These are phyloP conservation scores for Dolichopus griseipennis DNA, from an alignment of 2,888 invertebrate genomes.

Conservation along the genomic window DNA sequence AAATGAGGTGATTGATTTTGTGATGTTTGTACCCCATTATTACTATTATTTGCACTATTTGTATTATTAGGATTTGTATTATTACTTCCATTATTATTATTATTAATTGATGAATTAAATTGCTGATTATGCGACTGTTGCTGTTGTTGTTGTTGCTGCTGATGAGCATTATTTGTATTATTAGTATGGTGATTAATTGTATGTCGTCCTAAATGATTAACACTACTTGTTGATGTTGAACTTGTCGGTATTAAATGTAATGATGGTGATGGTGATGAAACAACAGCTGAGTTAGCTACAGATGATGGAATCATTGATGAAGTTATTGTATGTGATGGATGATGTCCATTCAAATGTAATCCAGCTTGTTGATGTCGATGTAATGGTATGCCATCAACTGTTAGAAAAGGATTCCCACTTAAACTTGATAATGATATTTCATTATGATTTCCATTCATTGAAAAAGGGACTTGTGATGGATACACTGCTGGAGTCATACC, in stretches of 20 bases:
- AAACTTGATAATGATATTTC: not conserved
- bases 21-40: conserved; percentile 29
- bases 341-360: conserved; percentile 7
- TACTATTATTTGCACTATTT: conserved; percentile 32
- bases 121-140: conserved; percentile 28
- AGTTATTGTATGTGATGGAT: not conserved
- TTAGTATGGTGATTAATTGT: not conserved
- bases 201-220: not conserved
- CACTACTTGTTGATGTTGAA: not conserved
- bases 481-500: conserved; percentile 29
- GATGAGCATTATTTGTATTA: not conserved
- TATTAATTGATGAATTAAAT: conserved; percentile 34
- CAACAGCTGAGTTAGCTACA: not conserved
- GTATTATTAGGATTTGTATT: conserved; percentile 22
- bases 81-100: conserved; percentile 22
- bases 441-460: not conserved
- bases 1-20: conserved; percentile 46
- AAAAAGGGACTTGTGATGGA: conserved; percentile 36
- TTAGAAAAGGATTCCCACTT: not conserved
- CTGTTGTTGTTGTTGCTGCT: not conserved
- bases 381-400: not conserved
- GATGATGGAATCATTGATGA: not conserved
- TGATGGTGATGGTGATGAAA: not conserved
- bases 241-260: conserved; percentile 1
- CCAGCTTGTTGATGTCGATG: not conserved